These are phyloP conservation scores for Bufo gargarizans DNA, from an alignment of 2,113 vertebrate species.

Conservation along the genomic window DNA sequence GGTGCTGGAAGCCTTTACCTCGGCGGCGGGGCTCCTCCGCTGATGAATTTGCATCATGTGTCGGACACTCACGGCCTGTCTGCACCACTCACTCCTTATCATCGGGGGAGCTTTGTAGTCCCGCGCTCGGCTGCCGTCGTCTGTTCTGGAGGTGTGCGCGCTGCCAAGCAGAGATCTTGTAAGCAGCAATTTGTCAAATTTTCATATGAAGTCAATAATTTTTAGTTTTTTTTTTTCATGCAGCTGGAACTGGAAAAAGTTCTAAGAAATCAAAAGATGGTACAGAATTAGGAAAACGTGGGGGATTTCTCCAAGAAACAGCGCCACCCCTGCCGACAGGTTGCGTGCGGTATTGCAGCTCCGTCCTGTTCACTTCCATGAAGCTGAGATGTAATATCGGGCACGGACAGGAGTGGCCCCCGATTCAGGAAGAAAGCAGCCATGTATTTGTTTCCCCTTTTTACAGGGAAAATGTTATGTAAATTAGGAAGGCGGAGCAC, in stretches of 20 bases:
- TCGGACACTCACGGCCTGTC: conserved; percentile 20
- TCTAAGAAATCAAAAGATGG: background rate
- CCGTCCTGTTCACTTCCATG: no score
- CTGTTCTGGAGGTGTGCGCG: background rate
- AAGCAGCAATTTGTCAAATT: background rate
- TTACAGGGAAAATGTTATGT: no score
- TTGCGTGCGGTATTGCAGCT: background rate
- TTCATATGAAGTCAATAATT: background rate
- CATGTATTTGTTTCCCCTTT: no score
- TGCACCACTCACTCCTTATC: background rate
- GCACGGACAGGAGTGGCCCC: background rate
- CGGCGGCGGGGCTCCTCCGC: background rate
- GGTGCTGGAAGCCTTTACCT: background rate
- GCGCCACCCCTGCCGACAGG: background rate
- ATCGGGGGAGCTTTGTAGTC: background rate
- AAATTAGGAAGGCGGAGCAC: background rate
- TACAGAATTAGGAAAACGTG: background rate
- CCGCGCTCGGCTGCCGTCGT: background rate
- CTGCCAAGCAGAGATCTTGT: background rate
- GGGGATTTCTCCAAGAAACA: background rate
- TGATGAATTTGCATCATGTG: conserved; percentile 25
- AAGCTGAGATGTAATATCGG: background rate
- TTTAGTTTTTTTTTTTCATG: background rate
- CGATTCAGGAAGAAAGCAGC: background rate
- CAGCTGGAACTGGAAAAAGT: background rate